Evolutionary conservation across 1,140 invertebrate genomes (phyloP).

Genomic region (Magallana angulata): DNA sequence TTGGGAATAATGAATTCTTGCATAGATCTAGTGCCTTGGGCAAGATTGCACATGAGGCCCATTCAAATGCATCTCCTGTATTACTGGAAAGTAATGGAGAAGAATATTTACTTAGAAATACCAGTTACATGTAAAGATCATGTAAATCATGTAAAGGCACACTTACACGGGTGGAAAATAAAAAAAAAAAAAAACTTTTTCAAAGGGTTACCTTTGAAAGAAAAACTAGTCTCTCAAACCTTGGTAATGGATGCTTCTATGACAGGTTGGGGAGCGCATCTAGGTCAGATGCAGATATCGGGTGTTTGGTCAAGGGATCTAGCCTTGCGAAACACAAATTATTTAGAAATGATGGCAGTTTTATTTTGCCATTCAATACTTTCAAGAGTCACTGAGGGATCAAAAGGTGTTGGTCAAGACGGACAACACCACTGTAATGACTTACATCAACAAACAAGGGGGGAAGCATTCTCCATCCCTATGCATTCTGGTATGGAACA

Average conservation of each 20-base stretch:
- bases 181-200: constrained; percentile 2
- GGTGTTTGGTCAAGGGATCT: neutral
- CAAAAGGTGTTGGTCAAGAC: constrained; percentile 16
- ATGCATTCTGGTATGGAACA: constrained; percentile 33
- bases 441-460: constrained; percentile 48
- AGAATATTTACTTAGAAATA: neutral
- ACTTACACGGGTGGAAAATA: neutral
- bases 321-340: neutral
- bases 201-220: constrained; percentile 33
- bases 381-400: neutral
- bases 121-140: too few relatives aligned
- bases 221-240: neutral
- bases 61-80: constrained; percentile 40
- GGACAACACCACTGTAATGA: constrained; percentile 43
- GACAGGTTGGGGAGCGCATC: constrained; percentile 17
- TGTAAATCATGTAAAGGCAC: neutral
- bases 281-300: neutral
- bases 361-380: neutral
- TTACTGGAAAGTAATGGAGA: constrained; percentile 14
- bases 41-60: constrained; percentile 40
- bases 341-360: constrained; percentile 21
- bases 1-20: constrained; percentile 47
- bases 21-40: constrained; percentile 43
- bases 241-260: constrained; percentile 33
- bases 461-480: constrained; percentile 27